These are phyloP conservation scores for Drosophila austrosaltans DNA, from an alignment of 2,888 invertebrate genomes.

Conservation along the genomic window DNA sequence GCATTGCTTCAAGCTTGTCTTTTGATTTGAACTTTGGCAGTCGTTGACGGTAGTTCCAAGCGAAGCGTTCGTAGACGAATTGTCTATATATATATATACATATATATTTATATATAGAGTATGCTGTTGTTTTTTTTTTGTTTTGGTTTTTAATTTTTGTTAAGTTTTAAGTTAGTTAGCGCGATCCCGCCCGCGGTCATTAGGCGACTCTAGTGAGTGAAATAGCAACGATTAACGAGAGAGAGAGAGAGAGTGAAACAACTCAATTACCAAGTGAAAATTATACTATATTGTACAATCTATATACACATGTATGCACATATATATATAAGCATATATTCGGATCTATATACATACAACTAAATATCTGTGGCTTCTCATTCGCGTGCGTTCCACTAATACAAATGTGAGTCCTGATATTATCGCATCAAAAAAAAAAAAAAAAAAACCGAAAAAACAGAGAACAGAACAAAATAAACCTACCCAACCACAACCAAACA, in stretches of 20 bases:
- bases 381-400: slow-evolving; percentile 61
- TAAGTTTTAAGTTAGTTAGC: neutral
- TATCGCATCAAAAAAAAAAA: slow-evolving; percentile 37
- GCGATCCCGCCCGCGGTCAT: slow-evolving; percentile 14
- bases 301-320: neutral
- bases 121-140: neutral
- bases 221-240: neutral
- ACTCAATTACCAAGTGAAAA: slow-evolving; percentile 47
- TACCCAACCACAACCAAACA: neutral
- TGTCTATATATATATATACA: neutral
- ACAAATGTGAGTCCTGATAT: slow-evolving; percentile 62
- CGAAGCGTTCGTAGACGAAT: slow-evolving; percentile 52
- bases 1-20: slow-evolving; percentile 59
- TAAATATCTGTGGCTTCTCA: slow-evolving; percentile 3
- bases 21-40: slow-evolving; percentile 69
- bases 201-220: neutral
- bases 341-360: neutral
- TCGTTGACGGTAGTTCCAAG: slow-evolving; percentile 68
- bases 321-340: neutral
- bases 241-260: slow-evolving; percentile 15
- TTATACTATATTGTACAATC: slow-evolving; percentile 20
- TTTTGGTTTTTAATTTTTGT: neutral
- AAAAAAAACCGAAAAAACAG: neutral
- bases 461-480: neutral
- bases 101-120: neutral